These are phyloP conservation scores for Akabosia matsudoensis DNA, from an alignment of 1,140 invertebrate genomes.

Conservation along the genomic window DNA sequence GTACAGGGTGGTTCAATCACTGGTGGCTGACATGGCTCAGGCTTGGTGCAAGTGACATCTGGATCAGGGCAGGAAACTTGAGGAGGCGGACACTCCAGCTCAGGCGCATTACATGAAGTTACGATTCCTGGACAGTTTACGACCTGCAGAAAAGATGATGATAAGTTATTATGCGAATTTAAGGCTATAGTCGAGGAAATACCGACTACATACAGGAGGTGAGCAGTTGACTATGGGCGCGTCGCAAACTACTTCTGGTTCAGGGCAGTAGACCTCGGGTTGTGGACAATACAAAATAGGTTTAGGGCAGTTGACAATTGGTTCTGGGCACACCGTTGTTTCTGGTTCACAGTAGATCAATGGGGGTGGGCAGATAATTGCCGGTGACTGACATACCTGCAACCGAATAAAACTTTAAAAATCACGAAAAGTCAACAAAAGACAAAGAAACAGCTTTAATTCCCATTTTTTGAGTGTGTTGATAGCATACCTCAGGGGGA, in stretches of 20 bases:
- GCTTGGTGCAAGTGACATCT: neutral
- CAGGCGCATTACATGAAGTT: neutral
- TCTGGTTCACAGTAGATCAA: neutral
- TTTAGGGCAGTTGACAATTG: neutral
- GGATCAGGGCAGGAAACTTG: neutral
- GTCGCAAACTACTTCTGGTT: neutral
- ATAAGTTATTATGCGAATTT: neutral
- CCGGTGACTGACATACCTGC: neutral
- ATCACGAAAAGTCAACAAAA: neutral
- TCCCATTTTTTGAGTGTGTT: too few relatives aligned
- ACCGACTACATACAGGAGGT: neutral
- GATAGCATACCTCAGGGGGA: constrained; percentile 7
- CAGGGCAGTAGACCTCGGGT: constrained; percentile 9
- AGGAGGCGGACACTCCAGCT: neutral
- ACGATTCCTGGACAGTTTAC: neutral
- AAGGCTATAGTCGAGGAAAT: neutral
- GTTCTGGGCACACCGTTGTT: neutral
- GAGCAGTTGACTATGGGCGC: neutral
- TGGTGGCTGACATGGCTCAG: neutral
- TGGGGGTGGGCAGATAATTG: constrained; percentile 18
- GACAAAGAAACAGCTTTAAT: too few relatives aligned
- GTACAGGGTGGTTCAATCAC: neutral
- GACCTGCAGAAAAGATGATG: neutral
- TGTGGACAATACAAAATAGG: constrained; percentile 12
- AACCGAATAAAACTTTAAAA: neutral